A percentile compares a stretch with the other conserved stretches of the same genome.
Evolutionary conservation across 2,797 vertebrate species (phyloP).

Genomic region (Lacerta agilis): DNA sequence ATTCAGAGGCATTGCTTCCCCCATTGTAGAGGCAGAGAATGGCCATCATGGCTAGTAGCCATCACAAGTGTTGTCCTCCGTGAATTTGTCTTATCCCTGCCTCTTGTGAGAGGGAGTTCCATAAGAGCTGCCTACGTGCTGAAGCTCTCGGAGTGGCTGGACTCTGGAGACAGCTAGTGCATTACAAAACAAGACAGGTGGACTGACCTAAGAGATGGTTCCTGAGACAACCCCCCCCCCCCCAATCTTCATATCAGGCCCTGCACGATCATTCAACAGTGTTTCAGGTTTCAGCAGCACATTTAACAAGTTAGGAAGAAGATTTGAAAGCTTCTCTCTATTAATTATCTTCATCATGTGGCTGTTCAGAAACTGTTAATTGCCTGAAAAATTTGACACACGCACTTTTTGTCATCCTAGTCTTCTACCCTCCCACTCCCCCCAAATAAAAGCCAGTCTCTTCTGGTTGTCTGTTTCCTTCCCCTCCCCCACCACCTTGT

Average conservation of each 20-base stretch:
- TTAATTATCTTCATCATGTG: fast-evolving
- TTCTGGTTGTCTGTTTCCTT: background rate
- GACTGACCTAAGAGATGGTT: no score
- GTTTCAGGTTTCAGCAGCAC: background rate
- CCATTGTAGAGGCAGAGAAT: no score
- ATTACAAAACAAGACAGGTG: background rate
- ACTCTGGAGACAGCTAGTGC: background rate
- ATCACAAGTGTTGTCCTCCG: no score
- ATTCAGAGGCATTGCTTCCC: no score
- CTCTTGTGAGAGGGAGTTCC: no score
- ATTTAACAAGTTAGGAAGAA: background rate
- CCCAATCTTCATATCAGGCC: fast-evolving
- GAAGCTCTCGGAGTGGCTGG: background rate
- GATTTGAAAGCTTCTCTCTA: background rate
- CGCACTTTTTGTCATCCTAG: background rate
- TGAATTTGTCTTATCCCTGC: no score
- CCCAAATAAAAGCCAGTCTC: fast-evolving
- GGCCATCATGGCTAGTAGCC: no score
- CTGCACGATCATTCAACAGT: fast-evolving
- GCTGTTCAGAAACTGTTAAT: fast-evolving
- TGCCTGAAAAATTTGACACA: fast-evolving
- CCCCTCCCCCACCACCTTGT: background rate
- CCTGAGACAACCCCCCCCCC: background rate
- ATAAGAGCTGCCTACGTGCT: background rate
- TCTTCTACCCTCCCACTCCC: background rate